These are phyloP conservation scores for Drosophila jambulina DNA, from an alignment of 1,140 invertebrate genomes.

Conservation along the genomic window DNA sequence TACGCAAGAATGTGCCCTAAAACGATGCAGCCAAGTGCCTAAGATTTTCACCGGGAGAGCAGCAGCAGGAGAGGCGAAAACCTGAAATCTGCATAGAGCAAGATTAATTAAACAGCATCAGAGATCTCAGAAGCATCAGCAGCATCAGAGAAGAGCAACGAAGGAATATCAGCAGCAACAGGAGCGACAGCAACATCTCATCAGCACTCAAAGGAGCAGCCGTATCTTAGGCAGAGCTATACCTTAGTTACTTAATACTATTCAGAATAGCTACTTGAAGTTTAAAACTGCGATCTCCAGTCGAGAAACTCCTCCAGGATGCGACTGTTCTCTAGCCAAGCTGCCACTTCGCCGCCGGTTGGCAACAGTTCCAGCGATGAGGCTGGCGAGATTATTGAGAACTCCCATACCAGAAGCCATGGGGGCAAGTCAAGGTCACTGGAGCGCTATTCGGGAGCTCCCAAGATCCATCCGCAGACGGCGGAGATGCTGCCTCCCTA, in stretches of 20 bases:
- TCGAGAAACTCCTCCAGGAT: slow-evolving; percentile 18
- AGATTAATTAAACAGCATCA: slow-evolving; percentile 70
- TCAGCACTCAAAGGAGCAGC: slow-evolving; percentile 4
- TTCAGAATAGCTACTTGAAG: not conserved
- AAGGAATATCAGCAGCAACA: not conserved
- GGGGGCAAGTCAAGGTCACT: slow-evolving; percentile 81
- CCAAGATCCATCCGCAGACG: slow-evolving; percentile 58
- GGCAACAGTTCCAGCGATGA: slow-evolving; percentile 65
- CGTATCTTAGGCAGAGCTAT: not conserved
- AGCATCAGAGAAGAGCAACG: not conserved
- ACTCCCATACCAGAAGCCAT: slow-evolving; percentile 57
- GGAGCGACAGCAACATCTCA: slow-evolving; percentile 19
- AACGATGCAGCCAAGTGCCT: slow-evolving; percentile 75
- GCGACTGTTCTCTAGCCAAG: slow-evolving; percentile 51
- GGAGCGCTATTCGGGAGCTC: slow-evolving; percentile 79
- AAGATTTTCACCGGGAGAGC: slow-evolving; percentile 30
- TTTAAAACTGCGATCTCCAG: not conserved
- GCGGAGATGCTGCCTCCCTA: slow-evolving; percentile 54
- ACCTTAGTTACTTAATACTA: not conserved
- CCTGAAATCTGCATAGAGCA: slow-evolving; percentile 78
- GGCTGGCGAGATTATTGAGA: slow-evolving; percentile 70
- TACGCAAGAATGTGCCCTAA: slow-evolving; percentile 84
- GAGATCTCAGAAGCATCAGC: slow-evolving; percentile 16
- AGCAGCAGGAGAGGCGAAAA: slow-evolving; percentile 38
- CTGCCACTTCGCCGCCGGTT: slow-evolving; percentile 42